Evolutionary conservation across 2,797 vertebrate genomes (phyloP).

Genomic region (Phrynocephalus forsythii): DNA sequence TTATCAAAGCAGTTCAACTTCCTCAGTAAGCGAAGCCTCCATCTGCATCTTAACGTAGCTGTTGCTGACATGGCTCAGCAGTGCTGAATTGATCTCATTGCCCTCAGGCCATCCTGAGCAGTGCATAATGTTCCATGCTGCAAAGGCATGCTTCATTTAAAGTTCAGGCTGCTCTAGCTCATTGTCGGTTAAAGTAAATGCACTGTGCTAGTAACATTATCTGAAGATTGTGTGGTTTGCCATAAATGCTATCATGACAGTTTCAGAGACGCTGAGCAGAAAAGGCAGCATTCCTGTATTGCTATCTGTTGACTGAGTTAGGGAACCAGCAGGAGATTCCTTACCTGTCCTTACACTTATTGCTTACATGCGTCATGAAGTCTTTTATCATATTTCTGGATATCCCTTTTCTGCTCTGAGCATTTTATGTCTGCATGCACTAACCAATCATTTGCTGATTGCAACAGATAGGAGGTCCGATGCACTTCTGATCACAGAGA

Average conservation of each 20-base stretch:
- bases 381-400: slow-evolving; percentile 43
- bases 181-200: slow-evolving; percentile 51
- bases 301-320: slow-evolving; percentile 7
- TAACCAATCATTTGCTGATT: slow-evolving; percentile 2
- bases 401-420: slow-evolving; percentile 25
- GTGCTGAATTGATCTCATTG: slow-evolving; percentile 75
- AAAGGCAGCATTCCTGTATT: background rate
- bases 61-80: slow-evolving; percentile 69
- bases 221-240: slow-evolving; percentile 46
- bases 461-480: background rate
- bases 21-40: slow-evolving; percentile 72
- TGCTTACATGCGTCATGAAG: slow-evolving; percentile 42
- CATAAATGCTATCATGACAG: slow-evolving; percentile 26
- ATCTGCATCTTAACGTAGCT: slow-evolving; percentile 74
- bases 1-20: slow-evolving; percentile 81
- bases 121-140: slow-evolving; percentile 11
- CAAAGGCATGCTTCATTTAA: slow-evolving; percentile 59
- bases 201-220: background rate
- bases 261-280: background rate
- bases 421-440: background rate
- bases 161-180: slow-evolving; percentile 61
- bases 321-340: background rate
- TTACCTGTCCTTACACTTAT: slow-evolving; percentile 18
- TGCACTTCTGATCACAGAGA: background rate
- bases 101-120: slow-evolving; percentile 62